These are phyloP conservation scores for Callorhinus ursinus DNA, from an alignment of 2,113 vertebrate genomes.

Conservation along the genomic window DNA sequence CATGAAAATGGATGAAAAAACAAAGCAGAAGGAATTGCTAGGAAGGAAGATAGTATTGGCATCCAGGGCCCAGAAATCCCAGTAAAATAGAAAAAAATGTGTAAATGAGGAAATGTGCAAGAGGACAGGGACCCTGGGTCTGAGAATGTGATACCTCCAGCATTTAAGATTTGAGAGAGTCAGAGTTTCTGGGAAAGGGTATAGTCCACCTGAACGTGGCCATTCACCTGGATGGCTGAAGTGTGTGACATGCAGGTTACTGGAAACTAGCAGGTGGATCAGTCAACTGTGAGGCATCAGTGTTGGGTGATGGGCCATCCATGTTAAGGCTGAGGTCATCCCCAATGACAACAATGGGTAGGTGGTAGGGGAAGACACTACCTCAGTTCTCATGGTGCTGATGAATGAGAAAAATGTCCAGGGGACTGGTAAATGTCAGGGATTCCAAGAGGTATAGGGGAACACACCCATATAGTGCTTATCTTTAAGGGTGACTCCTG, in stretches of 20 bases:
- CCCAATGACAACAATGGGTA: background rate
- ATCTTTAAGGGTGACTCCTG: background rate
- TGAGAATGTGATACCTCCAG: background rate
- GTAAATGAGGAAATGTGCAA: background rate
- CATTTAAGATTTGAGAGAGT: background rate
- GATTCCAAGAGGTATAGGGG: background rate
- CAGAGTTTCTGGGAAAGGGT: background rate
- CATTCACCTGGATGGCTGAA: background rate
- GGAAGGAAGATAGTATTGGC: too few relatives aligned
- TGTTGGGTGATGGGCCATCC: too few relatives aligned
- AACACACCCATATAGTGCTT: background rate
- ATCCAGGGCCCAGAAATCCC: too few relatives aligned
- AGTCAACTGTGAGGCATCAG: background rate
- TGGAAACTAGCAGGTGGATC: background rate
- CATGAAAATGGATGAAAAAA: too few relatives aligned
- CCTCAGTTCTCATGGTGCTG: background rate
- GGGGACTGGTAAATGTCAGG: background rate
- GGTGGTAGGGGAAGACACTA: background rate
- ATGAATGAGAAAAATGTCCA: background rate
- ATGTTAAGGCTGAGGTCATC: background rate
- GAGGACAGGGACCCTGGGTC: background rate
- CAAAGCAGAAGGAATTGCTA: background rate
- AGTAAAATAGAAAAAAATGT: background rate
- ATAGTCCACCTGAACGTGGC: background rate
- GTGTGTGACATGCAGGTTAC: accelerated